Conservation (phyloP, 2,888 invertebrate species). For the Cryptus viduatorius region DNA sequence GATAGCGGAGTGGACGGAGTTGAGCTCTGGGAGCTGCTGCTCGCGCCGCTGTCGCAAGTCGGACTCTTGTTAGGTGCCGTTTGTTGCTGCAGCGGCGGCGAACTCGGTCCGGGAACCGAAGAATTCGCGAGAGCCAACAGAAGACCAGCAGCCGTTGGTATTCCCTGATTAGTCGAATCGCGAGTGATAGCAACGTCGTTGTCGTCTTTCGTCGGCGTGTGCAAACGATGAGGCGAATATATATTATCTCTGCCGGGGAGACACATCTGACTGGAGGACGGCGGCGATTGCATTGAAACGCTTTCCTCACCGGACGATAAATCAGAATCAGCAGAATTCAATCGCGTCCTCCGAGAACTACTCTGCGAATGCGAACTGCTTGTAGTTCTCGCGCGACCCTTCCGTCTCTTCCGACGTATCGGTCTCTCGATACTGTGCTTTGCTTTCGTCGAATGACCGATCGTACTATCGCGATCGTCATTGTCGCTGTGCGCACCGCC, state of each 20-base stretch:
- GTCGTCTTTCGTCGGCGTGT: conserved; percentile 76
- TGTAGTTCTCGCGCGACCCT: conserved; percentile 89
- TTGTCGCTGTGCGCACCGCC: conserved; percentile 83
- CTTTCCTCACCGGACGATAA: conserved; percentile 92
- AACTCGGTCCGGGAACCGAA: conserved; percentile 78
- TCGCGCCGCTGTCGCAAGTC: conserved; percentile 84
- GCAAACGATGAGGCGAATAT: conserved; percentile 76
- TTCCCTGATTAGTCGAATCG: conserved; percentile 73
- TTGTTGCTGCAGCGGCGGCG: conserved; percentile 77
- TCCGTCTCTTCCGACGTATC: conserved; percentile 85
- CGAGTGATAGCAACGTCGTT: conserved; percentile 52
- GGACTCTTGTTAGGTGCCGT: conserved; percentile 84
- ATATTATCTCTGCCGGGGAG: conserved; percentile 74
- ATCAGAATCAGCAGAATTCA: conserved; percentile 92
- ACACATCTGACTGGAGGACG: conserved; percentile 77
- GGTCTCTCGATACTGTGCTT: conserved; percentile 75
- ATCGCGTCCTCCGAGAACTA: conserved; percentile 87
- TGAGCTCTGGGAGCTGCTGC: conserved; percentile 85
- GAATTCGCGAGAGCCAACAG: conserved; percentile 87
- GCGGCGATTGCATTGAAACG: conserved; percentile 87
- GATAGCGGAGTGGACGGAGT: conserved; percentile 89
- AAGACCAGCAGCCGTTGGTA: conserved; percentile 87
- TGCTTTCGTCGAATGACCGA: conserved; percentile 59
- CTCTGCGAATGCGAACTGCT: conserved; percentile 86
- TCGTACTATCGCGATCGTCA: conserved; percentile 71